Conservation (phyloP, 2,113 vertebrate species). For the Petroica traversi region DNA sequence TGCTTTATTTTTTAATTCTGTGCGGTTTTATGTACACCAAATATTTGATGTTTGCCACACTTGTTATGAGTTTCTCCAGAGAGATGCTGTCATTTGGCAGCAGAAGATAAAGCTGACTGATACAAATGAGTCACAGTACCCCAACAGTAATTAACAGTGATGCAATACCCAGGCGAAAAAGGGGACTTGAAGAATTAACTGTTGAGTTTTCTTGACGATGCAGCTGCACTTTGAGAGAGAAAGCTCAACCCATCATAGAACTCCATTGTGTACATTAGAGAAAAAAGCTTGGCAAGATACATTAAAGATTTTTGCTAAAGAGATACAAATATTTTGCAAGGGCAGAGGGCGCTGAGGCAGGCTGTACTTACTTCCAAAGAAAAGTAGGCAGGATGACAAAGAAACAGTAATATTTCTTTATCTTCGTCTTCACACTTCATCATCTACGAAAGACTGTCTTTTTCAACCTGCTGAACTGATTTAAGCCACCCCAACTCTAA, state of each 20-base stretch:
- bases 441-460: slow-evolving; percentile 45
- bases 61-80: slow-evolving; percentile 78
- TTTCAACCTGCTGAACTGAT: slow-evolving; percentile 62
- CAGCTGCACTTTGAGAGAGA: slow-evolving; percentile 44
- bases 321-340: slow-evolving; percentile 68
- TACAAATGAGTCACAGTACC: slow-evolving; percentile 74
- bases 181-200: slow-evolving; percentile 66
- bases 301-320: slow-evolving; percentile 60
- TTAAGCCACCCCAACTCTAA: slow-evolving; percentile 25
- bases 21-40: slow-evolving; percentile 20
- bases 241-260: slow-evolving; percentile 49
- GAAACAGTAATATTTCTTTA: slow-evolving; percentile 61
- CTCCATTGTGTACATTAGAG: slow-evolving; percentile 47
- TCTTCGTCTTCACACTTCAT: slow-evolving; percentile 61
- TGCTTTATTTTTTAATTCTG: slow-evolving; percentile 49
- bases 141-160: slow-evolving; percentile 73
- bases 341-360: slow-evolving; percentile 42
- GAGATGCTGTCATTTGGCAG: slow-evolving; percentile 73
- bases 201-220: slow-evolving; percentile 49
- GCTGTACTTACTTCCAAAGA: slow-evolving; percentile 49
- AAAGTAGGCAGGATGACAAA: slow-evolving; percentile 60
- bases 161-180: slow-evolving; percentile 73
- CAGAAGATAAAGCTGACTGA: slow-evolving; percentile 75
- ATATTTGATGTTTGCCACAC: slow-evolving; percentile 63
- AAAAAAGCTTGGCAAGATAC: slow-evolving; percentile 52